These are phyloP conservation scores for Acrocyrtus sp. DNA, from an alignment of 2,888 invertebrate genomes.

Conservation along the genomic window DNA sequence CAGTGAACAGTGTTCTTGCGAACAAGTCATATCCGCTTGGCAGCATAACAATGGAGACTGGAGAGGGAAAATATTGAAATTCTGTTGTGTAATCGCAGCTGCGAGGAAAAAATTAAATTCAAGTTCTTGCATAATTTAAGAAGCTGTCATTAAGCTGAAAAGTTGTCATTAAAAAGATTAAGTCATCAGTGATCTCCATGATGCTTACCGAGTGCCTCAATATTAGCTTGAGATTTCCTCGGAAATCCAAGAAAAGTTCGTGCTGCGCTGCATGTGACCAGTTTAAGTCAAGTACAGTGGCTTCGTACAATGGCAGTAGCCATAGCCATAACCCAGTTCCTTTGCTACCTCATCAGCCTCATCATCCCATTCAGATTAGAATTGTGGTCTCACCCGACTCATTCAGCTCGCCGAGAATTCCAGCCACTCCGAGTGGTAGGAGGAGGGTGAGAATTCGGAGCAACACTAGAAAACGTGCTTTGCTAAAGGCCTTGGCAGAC, in stretches of 20 bases:
- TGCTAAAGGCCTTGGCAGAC: constrained; percentile 58
- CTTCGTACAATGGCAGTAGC: background rate
- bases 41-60: background rate
- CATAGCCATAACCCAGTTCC: constrained; percentile 2
- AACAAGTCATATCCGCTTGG: background rate
- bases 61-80: background rate
- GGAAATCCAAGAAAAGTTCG: constrained; percentile 51
- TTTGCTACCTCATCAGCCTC: constrained; percentile 6
- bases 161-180: no score
- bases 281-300: no score
- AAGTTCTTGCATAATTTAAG: no score
- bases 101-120: no score
- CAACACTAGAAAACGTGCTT: constrained; percentile 48
- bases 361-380: constrained; percentile 31
- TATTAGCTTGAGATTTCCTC: constrained; percentile 57
- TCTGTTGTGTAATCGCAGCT: no score
- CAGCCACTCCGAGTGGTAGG: constrained; percentile 44
- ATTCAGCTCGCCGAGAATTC: constrained; percentile 35
- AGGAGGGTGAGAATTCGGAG: constrained; percentile 45
- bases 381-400: constrained; percentile 40
- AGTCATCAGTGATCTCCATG: no score
- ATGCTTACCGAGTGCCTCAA: constrained; percentile 62
- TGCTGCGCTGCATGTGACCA: constrained; percentile 37
- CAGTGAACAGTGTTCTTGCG: background rate
- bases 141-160: no score